Evolutionary conservation across 2,888 invertebrate species (phyloP).

Genomic region (Philereme vetulata): DNA sequence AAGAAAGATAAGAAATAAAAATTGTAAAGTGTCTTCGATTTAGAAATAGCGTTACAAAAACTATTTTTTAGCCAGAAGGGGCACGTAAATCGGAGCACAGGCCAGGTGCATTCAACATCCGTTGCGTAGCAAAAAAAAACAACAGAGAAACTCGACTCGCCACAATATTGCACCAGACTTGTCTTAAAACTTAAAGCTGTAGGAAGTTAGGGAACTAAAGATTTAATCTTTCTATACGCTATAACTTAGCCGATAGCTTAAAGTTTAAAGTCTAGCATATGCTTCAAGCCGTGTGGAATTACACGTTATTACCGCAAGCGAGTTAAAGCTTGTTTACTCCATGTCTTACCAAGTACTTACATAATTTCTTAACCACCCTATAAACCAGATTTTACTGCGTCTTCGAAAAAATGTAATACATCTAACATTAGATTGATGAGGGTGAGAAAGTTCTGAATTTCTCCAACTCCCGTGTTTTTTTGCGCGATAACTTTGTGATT

Average conservation of each 20-base stretch:
- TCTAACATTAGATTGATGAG: slow-evolving; percentile 64
- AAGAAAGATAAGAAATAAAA: slow-evolving; percentile 4
- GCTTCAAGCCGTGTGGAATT: slow-evolving; percentile 25
- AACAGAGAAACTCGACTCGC: slow-evolving; percentile 50
- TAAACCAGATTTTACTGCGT: slow-evolving; percentile 22
- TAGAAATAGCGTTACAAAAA: slow-evolving; percentile 39
- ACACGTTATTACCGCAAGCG: slow-evolving; percentile 16
- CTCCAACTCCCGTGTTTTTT: slow-evolving; percentile 55
- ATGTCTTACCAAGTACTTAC: background rate
- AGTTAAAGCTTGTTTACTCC: slow-evolving; percentile 14
- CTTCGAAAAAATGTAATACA: slow-evolving; percentile 43
- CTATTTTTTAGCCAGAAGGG: slow-evolving; percentile 38
- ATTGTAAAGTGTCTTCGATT: slow-evolving; percentile 12
- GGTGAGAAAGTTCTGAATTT: slow-evolving; percentile 52
- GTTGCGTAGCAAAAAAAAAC: slow-evolving; percentile 57
- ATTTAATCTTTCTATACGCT: slow-evolving; percentile 37
- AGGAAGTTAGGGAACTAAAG: slow-evolving; percentile 34
- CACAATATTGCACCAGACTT: slow-evolving; percentile 48
- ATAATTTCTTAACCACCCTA: slow-evolving; percentile 11
- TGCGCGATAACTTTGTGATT: slow-evolving; percentile 57
- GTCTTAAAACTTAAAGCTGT: slow-evolving; percentile 33
- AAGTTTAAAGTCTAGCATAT: slow-evolving; percentile 32
- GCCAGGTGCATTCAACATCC: slow-evolving; percentile 79
- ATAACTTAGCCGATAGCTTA: slow-evolving; percentile 34
- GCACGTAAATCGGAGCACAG: slow-evolving; percentile 49